Base-by-base conservation (phyloP, 1,140 invertebrate genomes). In the Atopsyche davidsoni region DNA sequence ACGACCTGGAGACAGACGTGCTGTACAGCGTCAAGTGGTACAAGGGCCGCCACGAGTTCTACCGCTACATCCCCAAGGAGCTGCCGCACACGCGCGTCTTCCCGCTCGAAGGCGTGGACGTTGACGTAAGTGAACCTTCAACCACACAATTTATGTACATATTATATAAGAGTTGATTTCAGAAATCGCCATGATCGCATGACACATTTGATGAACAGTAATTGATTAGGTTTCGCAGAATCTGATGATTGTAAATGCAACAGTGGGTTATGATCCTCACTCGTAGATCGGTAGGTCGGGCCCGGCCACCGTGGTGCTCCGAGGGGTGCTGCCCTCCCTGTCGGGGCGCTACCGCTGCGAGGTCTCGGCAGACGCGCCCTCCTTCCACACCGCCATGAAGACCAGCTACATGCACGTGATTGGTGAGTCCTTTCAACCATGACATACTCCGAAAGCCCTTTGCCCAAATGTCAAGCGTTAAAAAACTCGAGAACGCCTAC, bases 21-120 rank as follows among this genome's bases (percentile, higher is more conserved):
- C 69, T 89, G 2, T 89, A 90, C 66, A 83, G 84, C 1, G 82
- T 90, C 44, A 89, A 89, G 67, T 90, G 86, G 85, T 89, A 90
- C 69, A 86, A 85, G 61, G 82, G 85, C 14, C 69, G 73, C n/a
- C 72, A 79, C 35, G 81, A 89, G 63, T 88, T 88, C 73, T 89
- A 82, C 66, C 74, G 85, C 55, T 89, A 78, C 64, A 75, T 85
- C 36, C 83, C 83, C 2, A 86, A 85, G 59, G 84, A 87, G 59
- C 63, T 81, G 56, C 85, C 85, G 11, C 78, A 79, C 31, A 84
- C 80, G 1, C 75, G 77, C 40, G 79, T 83, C 3, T 87, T 87
- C 61, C 76, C 78, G 7, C 75, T 75, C 35, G 67, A 70, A 6
- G 75, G 75, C 2, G 74, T 83, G 14, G 79, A 78, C 60, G 80